These are phyloP conservation scores for Drosophila cyrtoloma DNA, from an alignment of 2,888 invertebrate species.

Conservation along the genomic window DNA sequence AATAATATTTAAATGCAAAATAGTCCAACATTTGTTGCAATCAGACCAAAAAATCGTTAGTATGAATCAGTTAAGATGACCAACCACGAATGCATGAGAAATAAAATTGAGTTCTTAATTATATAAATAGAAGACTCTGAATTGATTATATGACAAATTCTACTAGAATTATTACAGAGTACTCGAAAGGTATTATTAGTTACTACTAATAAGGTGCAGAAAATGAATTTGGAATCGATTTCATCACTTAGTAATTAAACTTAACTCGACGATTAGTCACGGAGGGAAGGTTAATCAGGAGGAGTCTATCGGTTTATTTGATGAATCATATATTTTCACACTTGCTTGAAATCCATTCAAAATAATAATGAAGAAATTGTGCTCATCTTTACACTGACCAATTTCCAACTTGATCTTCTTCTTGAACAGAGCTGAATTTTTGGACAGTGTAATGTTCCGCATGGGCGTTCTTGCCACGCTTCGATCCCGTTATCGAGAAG, in stretches of 20 bases:
- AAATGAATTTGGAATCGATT: background rate
- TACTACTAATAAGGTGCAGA: background rate
- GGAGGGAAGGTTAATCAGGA: background rate
- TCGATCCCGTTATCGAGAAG: constrained; percentile 92
- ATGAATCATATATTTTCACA: background rate
- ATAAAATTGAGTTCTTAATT: background rate
- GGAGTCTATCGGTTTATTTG: background rate
- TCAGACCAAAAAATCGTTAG: background rate
- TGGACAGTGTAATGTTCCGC: constrained; percentile 97
- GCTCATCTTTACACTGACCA: background rate
- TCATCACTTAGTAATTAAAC: background rate
- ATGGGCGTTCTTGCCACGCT: constrained; percentile 97
- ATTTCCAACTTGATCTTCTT: background rate
- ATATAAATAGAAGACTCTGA: background rate
- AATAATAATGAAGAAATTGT: background rate
- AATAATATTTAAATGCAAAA: background rate
- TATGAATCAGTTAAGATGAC: background rate
- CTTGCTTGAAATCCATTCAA: background rate
- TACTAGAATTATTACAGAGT: no score
- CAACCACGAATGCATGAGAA: background rate
- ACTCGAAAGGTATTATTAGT: no score
- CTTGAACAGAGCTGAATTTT: constrained; percentile 89
- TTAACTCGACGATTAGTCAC: background rate
- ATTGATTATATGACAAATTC: background rate
- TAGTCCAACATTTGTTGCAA: background rate